Conservation (phyloP, 2,888 invertebrate species). For the Polymixis flavicincta region DNA sequence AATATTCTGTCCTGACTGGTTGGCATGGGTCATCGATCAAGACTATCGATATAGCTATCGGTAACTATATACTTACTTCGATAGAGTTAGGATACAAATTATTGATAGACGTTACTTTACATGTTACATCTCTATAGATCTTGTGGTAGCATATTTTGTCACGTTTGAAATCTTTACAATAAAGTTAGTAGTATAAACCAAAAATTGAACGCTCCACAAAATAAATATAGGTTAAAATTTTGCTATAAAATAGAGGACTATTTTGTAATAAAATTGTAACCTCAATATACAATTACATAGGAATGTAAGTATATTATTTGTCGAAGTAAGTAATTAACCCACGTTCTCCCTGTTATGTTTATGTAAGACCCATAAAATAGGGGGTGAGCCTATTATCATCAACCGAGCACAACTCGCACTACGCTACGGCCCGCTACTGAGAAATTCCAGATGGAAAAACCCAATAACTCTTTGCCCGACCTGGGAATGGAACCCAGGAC, state of each 20-base stretch:
- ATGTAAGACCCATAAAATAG: too few species aligned
- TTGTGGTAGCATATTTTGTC: not conserved
- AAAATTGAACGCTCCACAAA: not conserved
- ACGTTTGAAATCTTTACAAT: not conserved
- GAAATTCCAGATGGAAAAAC: too few species aligned
- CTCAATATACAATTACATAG: too few species aligned
- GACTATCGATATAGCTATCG: constrained; percentile 6
- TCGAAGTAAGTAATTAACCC: not conserved
- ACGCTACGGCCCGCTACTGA: too few species aligned
- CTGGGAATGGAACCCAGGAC: too few species aligned
- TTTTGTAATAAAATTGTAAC: too few species aligned
- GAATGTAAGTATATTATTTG: not conserved
- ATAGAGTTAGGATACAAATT: not conserved
- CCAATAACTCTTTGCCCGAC: too few species aligned
- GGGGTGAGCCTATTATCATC: too few species aligned
- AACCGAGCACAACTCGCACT: too few species aligned
- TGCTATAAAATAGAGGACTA: not conserved
- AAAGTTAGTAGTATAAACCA: too few species aligned
- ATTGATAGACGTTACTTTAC: not conserved
- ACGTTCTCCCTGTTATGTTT: too few species aligned
- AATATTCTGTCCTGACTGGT: not conserved
- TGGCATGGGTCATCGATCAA: constrained; percentile 2
- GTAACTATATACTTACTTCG: not conserved
- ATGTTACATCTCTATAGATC: not conserved
- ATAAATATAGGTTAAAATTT: not conserved